phyloP scores from a whole-genome alignment of 2,888 invertebrate genomes.

The Himalopsyche kuldschensis region DNA sequence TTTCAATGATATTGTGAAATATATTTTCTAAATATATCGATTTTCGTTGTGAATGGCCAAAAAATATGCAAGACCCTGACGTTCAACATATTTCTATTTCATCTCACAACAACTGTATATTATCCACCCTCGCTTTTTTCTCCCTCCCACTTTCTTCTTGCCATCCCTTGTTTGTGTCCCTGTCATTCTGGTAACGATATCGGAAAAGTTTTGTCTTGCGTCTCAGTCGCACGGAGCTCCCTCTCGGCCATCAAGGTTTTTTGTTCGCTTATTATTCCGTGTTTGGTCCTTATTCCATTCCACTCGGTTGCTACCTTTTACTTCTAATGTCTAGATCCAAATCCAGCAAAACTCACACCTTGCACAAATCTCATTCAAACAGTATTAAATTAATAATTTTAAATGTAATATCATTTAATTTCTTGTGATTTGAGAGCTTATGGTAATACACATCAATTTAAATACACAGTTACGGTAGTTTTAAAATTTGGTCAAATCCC shows the following conservation, averaged over 20 bases:
- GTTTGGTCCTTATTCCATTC: constrained; percentile 35
- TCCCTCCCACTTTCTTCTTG: constrained; percentile 4
- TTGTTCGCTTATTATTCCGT: constrained; percentile 37
- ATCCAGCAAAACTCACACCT: not conserved
- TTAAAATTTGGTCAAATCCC: too few species aligned
- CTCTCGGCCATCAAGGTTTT: constrained; percentile 30
- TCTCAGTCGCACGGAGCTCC: not conserved
- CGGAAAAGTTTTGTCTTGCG: not conserved
- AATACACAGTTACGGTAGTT: too few species aligned
- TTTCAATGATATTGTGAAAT: too few species aligned
- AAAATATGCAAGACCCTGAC: not conserved
- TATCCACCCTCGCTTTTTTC: constrained; percentile 6
- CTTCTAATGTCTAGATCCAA: not conserved
- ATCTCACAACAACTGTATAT: constrained; percentile 34
- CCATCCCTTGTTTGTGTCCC: not conserved
- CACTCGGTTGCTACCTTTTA: constrained; percentile 28
- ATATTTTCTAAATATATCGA: too few species aligned
- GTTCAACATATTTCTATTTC: constrained; percentile 38
- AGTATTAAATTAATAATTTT: too few species aligned
- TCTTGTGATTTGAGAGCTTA: too few species aligned
- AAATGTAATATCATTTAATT: too few species aligned
- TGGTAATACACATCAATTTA: too few species aligned
- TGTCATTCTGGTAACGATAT: not conserved
- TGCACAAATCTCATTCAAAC: too few species aligned
- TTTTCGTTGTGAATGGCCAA: not conserved